Evolutionary conservation across 2,888 invertebrate species (phyloP).

Genomic region (Conomelus anceps): DNA sequence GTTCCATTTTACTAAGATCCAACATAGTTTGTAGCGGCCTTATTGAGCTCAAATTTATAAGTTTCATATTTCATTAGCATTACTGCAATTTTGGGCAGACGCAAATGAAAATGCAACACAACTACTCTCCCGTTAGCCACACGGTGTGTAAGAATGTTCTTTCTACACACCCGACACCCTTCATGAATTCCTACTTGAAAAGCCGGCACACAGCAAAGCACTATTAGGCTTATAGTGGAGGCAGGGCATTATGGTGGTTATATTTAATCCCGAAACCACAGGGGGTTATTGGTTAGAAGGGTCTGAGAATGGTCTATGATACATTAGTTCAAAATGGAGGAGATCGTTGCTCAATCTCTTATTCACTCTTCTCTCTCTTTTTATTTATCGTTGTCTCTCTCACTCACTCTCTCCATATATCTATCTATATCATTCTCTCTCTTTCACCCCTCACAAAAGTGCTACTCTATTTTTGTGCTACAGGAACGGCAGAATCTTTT

Average conservation of each 20-base stretch:
- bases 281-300: not conserved
- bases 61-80: not conserved
- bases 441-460: not conserved
- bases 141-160: not conserved
- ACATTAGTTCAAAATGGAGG: not conserved
- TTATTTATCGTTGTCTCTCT: not conserved
- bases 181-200: not conserved
- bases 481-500: not conserved
- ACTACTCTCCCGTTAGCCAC: not conserved
- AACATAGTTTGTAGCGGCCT: too few species aligned
- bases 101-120: not conserved
- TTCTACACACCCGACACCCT: not conserved
- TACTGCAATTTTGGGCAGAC: not conserved
- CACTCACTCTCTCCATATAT: not conserved
- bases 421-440: not conserved
- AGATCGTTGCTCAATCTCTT: not conserved
- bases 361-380: not conserved
- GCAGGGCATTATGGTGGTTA: not conserved
- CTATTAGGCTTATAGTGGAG: not conserved
- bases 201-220: not conserved
- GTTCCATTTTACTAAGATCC: too few species aligned
- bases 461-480: not conserved
- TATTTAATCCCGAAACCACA: not conserved
- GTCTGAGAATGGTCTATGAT: not conserved
- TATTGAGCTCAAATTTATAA: too few species aligned